Percentiles rank a stretch among this genome's conserved stretches.
These are phyloP conservation scores for Diachrysia chrysitis DNA, from an alignment of 2,888 invertebrate species.

Conservation along the genomic window DNA sequence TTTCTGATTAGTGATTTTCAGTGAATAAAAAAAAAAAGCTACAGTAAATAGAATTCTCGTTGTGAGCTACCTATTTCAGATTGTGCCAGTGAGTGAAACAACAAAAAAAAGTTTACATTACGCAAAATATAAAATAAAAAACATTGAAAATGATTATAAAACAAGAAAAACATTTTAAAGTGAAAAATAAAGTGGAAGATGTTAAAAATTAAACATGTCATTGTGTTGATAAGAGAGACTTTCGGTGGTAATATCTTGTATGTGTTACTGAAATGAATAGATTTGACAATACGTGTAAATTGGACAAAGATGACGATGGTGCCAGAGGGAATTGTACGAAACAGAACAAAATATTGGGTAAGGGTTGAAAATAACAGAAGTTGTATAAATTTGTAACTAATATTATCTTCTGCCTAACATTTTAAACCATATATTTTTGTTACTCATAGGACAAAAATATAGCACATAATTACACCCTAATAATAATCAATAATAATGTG, in stretches of 20 bases:
- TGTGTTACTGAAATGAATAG: constrained; percentile 79
- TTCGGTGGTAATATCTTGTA: too few species aligned
- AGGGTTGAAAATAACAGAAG: constrained; percentile 42
- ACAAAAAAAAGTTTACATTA: background rate
- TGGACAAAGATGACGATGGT: constrained; percentile 76
- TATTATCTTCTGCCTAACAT: too few species aligned
- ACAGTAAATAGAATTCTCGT: background rate
- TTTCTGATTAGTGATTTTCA: background rate
- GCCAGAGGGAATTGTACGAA: constrained; percentile 82
- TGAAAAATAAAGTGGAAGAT: constrained; percentile 47
- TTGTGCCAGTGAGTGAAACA: background rate
- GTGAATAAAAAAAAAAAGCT: background rate
- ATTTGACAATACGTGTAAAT: constrained; percentile 75
- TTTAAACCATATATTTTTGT: too few species aligned
- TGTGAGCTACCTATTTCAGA: background rate
- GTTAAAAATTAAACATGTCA: constrained; percentile 47
- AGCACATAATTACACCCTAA: too few species aligned
- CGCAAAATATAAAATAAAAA: constrained; percentile 7
- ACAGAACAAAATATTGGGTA: constrained; percentile 82
- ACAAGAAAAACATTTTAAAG: constrained; percentile 39
- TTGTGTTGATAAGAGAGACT: too few species aligned
- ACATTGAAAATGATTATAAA: constrained; percentile 26
- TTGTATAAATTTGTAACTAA: background rate
- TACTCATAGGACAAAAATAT: too few species aligned
- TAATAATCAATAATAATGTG: too few species aligned